A percentile compares a stretch with the other conserved stretches of the same genome.
Evolutionary conservation across 1,140 invertebrate genomes (phyloP).

Genomic region (Drosophila punjabiensis): DNA sequence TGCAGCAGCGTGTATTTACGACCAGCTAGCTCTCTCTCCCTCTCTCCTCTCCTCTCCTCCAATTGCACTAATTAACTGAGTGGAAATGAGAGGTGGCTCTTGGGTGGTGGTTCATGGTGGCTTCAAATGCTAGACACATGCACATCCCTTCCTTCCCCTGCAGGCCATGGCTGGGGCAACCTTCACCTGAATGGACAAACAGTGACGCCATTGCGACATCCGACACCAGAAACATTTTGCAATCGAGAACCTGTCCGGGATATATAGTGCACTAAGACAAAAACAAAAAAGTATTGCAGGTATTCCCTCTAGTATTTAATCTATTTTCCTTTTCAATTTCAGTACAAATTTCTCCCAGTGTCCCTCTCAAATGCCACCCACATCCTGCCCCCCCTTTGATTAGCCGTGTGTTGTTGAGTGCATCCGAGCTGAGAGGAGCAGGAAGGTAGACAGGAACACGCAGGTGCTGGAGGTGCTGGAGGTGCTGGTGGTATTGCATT

Average conservation of each 20-base stretch:
- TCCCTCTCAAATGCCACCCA: neutral
- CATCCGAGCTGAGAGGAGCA: constrained; percentile 24
- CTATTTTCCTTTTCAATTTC: neutral
- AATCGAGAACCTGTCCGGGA: constrained; percentile 18
- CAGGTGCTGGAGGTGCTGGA: neutral
- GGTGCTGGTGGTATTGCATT: constrained; percentile 42
- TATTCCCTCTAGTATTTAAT: neutral
- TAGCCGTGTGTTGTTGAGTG: constrained; percentile 45
- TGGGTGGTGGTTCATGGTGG: neutral
- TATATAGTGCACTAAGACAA: neutral
- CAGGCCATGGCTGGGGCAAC: too few species aligned
- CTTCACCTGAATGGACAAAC: constrained; percentile 56
- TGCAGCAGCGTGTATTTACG: constrained; percentile 46
- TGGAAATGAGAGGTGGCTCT: constrained; percentile 11
- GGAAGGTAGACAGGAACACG: neutral
- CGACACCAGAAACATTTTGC: constrained; percentile 45
- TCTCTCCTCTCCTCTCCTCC: constrained; percentile 8
- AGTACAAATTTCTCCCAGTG: neutral
- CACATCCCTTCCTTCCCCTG: constrained; percentile 14
- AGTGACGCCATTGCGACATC: constrained; percentile 56
- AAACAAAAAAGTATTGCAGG: neutral
- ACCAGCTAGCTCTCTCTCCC: neutral
- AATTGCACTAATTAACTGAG: constrained; percentile 54
- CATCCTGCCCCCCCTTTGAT: constrained; percentile 27
- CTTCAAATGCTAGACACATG: neutral